phyloP scores from a whole-genome alignment of 2,797 vertebrate genomes.

The Phataginus tricuspis region DNA sequence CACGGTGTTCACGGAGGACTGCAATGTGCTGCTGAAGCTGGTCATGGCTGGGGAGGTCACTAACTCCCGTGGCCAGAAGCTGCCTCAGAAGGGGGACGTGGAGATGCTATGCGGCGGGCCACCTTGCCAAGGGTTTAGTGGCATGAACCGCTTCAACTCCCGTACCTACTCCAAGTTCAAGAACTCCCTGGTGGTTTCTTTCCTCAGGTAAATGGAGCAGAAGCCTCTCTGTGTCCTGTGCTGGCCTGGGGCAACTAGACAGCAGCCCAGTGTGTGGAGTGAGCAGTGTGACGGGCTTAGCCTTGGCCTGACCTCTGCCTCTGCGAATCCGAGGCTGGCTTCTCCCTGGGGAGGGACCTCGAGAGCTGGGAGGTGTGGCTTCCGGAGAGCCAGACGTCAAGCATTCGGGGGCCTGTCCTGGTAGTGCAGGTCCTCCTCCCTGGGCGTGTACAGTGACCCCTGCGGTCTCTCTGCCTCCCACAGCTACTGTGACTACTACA shows the following conservation, averaged over 20 bases:
- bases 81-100: constrained; percentile 97
- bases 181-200: constrained; percentile 98
- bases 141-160: constrained; percentile 99
- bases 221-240: background rate
- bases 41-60: constrained; percentile 96
- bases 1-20: constrained; percentile 98
- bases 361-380: background rate
- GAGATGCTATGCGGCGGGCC: constrained; percentile 98
- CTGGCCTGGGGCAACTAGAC: background rate
- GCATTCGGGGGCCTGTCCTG: background rate
- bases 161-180: constrained; percentile 99
- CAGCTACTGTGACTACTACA: constrained; percentile 99
- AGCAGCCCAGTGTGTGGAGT: background rate
- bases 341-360: background rate
- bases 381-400: background rate
- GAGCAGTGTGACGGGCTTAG: accelerated
- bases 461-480: background rate
- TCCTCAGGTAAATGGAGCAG: constrained; percentile 91
- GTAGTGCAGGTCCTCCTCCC: background rate
- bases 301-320: background rate
- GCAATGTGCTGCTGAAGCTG: constrained; percentile 95
- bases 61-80: constrained; percentile 93
- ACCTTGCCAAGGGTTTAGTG: constrained; percentile 98
- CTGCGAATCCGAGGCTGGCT: background rate
- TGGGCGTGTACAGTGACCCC: background rate